These are phyloP conservation scores for Diplazon laetatorius DNA, from an alignment of 2,888 invertebrate species.

Conservation along the genomic window DNA sequence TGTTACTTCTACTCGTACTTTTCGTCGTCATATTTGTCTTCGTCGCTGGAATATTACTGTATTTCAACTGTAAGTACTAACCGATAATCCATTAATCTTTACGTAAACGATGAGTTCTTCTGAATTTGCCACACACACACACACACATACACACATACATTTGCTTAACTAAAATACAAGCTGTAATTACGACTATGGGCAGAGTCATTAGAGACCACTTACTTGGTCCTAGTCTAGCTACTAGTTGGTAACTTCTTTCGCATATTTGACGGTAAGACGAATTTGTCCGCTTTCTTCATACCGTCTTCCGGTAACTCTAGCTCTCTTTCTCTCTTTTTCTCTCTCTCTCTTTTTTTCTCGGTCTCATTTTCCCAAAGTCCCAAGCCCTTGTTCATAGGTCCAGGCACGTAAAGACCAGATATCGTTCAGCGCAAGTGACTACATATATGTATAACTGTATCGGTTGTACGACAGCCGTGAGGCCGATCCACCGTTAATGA, in stretches of 20 bases:
- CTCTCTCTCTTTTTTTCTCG: conserved; percentile 21
- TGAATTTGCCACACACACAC: too few relatives aligned
- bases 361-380: conserved; percentile 44
- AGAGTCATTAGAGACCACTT: conserved; percentile 56
- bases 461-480: conserved; percentile 18
- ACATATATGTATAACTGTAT: too few relatives aligned
- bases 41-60: conserved; percentile 85
- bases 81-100: conserved; percentile 1
- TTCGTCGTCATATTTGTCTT: conserved; percentile 85
- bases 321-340: conserved; percentile 8
- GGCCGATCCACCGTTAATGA: conserved; percentile 71
- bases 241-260: conserved; percentile 56
- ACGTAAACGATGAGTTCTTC: not conserved
- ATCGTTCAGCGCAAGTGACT: conserved; percentile 44
- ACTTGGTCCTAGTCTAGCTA: too few relatives aligned
- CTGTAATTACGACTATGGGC: conserved; percentile 46
- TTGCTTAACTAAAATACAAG: not conserved
- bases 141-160: too few relatives aligned
- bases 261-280: conserved; percentile 52
- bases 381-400: conserved; percentile 10
- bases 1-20: conserved; percentile 84
- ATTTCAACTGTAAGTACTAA: conserved; percentile 85
- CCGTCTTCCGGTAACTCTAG: too few relatives aligned
- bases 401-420: conserved; percentile 54
- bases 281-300: conserved; percentile 57